Evolutionary conservation across 2,888 invertebrate genomes (phyloP).

Genomic region (Silvanus unidentatus): DNA sequence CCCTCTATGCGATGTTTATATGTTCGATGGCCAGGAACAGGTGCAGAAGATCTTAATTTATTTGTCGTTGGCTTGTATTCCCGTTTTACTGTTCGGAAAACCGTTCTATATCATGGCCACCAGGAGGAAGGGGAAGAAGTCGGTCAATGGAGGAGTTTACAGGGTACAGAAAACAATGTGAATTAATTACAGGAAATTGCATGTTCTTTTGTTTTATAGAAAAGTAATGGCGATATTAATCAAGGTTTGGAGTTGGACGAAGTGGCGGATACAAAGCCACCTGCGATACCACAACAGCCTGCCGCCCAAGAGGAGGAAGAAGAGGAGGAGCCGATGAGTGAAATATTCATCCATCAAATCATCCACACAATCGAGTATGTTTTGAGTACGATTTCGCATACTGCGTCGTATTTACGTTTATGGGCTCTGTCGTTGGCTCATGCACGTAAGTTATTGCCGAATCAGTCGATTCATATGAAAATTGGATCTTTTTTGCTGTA

Average conservation of each 20-base stretch:
- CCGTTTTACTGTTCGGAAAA: slow-evolving; percentile 72
- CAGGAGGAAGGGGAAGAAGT: slow-evolving; percentile 26
- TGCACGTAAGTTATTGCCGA: slow-evolving; percentile 78
- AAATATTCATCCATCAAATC: slow-evolving; percentile 87
- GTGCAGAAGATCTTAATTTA: slow-evolving; percentile 61
- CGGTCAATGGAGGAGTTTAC: slow-evolving; percentile 5
- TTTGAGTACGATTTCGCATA: slow-evolving; percentile 92
- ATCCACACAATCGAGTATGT: slow-evolving; percentile 98
- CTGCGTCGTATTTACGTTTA: slow-evolving; percentile 91
- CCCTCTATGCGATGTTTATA: slow-evolving; percentile 51
- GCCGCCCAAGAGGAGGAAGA: slow-evolving; percentile 43
- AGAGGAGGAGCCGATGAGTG: slow-evolving; percentile 64
- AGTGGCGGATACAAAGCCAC: slow-evolving; percentile 32
- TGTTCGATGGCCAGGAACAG: slow-evolving; percentile 55
- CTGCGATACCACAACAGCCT: slow-evolving; percentile 34
- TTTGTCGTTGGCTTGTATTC: slow-evolving; percentile 64
- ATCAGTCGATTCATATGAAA: too few species aligned
- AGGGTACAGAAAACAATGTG: not conserved
- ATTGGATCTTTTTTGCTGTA: too few species aligned
- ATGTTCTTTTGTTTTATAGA: slow-evolving; percentile 5
- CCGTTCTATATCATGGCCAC: slow-evolving; percentile 58
- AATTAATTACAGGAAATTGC: not conserved
- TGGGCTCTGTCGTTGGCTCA: slow-evolving; percentile 97
- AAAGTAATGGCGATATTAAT: slow-evolving; percentile 58
- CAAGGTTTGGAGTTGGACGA: slow-evolving; percentile 60